phyloP scores from a whole-genome alignment of 2,113 vertebrate species.

The Oncorhynchus mykiss region DNA sequence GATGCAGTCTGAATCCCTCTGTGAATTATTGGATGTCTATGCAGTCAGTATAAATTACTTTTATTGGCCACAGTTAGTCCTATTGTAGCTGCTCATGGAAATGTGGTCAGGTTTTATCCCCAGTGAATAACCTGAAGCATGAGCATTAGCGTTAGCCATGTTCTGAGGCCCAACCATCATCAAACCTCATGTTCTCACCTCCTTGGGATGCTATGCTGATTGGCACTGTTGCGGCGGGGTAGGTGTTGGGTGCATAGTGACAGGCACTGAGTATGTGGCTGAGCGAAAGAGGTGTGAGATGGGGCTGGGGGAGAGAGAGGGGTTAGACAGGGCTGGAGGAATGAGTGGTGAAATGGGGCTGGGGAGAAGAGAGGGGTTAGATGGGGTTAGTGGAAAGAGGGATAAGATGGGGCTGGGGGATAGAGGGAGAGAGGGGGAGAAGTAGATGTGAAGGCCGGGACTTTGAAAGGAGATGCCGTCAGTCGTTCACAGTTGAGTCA shows the following conservation, averaged over 20 bases:
- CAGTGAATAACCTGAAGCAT: constrained; percentile 60
- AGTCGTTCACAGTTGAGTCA: constrained; percentile 68
- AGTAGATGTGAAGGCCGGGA: constrained; percentile 56
- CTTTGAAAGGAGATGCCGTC: constrained; percentile 72
- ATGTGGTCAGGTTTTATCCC: constrained; percentile 58
- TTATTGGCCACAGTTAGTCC: constrained; percentile 23
- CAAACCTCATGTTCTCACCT: constrained; percentile 66
- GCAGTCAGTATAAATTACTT: not conserved
- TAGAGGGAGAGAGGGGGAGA: constrained; percentile 25
- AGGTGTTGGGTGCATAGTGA: not conserved
- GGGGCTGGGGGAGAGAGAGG: not conserved
- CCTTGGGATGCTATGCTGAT: constrained; percentile 74
- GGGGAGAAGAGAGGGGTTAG: not conserved
- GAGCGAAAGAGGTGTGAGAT: constrained; percentile 13
- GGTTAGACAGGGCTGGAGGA: too few species aligned
- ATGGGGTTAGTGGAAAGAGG: not conserved
- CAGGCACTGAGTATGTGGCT: constrained; percentile 49
- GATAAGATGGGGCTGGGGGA: not conserved
- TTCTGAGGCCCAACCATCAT: constrained; percentile 53
- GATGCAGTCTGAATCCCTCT: not conserved
- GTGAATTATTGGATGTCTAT: not conserved
- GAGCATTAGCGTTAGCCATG: constrained; percentile 43
- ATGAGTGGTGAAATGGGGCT: not conserved
- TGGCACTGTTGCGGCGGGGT: constrained; percentile 57
- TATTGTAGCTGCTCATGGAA: constrained; percentile 39